Conservation (phyloP, 2,888 invertebrate species). For the Hydriomena furcata region DNA sequence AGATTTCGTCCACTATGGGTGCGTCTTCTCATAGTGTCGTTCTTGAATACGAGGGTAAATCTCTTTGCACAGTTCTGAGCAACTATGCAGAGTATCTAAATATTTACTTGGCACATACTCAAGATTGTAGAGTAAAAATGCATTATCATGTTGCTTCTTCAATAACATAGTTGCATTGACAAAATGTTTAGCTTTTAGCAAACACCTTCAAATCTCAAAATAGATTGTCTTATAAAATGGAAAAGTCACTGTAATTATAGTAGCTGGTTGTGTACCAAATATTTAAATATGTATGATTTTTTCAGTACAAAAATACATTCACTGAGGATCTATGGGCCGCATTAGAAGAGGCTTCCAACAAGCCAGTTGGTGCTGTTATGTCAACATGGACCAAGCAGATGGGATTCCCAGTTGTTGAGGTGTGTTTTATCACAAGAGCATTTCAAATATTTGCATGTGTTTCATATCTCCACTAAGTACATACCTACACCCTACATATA, state of each 20-base stretch:
- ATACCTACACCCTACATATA: not conserved
- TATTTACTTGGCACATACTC: constrained; percentile 16
- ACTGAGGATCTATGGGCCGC: constrained; percentile 97
- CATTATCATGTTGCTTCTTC: constrained; percentile 16
- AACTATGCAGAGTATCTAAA: not conserved
- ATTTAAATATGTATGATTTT: constrained; percentile 22
- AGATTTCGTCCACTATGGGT: too few relatives aligned
- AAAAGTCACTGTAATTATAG: too few relatives aligned
- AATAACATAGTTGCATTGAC: not conserved
- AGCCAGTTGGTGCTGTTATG: constrained; percentile 96
- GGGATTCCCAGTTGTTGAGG: constrained; percentile 94
- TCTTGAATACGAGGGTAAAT: too few relatives aligned
- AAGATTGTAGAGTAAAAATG: constrained; percentile 6
- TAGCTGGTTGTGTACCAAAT: not conserved
- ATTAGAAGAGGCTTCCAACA: constrained; percentile 93
- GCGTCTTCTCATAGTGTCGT: too few relatives aligned
- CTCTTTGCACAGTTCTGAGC: too few relatives aligned
- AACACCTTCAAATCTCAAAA: not conserved
- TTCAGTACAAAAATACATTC: constrained; percentile 93
- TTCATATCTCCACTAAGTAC: constrained; percentile 3
- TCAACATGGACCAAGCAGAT: constrained; percentile 98
- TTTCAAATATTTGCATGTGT: constrained; percentile 6
- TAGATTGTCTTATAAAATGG: too few relatives aligned
- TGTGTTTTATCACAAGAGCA: constrained; percentile 52
- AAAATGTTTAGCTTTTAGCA: not conserved